Evolutionary conservation across 2,888 invertebrate genomes (phyloP).

Genomic region (Salpingus planirostris): DNA sequence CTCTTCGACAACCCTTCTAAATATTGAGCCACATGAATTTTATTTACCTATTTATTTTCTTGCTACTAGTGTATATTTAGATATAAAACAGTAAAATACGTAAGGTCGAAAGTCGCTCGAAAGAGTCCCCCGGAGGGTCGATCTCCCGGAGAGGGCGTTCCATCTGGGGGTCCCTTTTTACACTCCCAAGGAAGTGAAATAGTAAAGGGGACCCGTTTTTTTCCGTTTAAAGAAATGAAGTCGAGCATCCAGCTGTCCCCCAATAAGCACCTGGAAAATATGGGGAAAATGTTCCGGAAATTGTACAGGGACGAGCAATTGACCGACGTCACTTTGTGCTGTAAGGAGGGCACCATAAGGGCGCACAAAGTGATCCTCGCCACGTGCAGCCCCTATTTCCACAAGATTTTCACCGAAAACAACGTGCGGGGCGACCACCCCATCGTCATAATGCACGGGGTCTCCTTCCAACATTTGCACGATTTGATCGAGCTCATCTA

Average conservation of each 20-base stretch:
- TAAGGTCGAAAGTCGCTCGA: no score
- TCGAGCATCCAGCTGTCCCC: slow-evolving; percentile 15
- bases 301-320: slow-evolving; percentile 61
- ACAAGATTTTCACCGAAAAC: slow-evolving; percentile 64
- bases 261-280: slow-evolving; percentile 63
- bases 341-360: slow-evolving; percentile 61
- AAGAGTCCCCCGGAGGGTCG: no score
- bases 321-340: slow-evolving; percentile 62
- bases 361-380: slow-evolving; percentile 66
- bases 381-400: slow-evolving; percentile 69
- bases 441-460: slow-evolving; percentile 60
- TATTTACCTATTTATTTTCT: no score
- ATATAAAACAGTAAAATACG: no score
- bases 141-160: no score
- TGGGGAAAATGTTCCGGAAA: slow-evolving; percentile 59
- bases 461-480: slow-evolving; percentile 57
- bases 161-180: no score
- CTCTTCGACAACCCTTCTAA: no score
- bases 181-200: no score
- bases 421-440: slow-evolving; percentile 61
- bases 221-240: slow-evolving; percentile 18
- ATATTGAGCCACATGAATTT: no score
- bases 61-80: no score
- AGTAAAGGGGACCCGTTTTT: background rate
- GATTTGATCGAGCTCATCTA: slow-evolving; percentile 63